phyloP scores from a whole-genome alignment of 2,797 vertebrate genomes.

The Harpagifer antarcticus region DNA sequence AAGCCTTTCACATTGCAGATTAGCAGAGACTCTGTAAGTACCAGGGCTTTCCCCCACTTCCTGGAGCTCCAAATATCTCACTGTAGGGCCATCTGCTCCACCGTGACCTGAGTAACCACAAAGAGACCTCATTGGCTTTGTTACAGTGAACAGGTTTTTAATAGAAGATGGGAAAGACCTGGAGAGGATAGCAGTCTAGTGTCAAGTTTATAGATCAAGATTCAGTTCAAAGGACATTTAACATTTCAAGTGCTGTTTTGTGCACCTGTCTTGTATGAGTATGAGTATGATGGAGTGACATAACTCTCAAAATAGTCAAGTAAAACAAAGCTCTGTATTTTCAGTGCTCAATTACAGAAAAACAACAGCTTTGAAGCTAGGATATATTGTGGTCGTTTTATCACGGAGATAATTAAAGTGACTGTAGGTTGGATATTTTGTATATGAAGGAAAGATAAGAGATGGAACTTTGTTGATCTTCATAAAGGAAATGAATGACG shows the following conservation, averaged over 20 bases:
- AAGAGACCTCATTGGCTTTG: conserved; percentile 4
- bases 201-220: conserved; percentile 6
- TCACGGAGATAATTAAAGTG: background rate
- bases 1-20: conserved; percentile 78
- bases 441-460: conserved; percentile 3
- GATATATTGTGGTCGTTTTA: background rate
- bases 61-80: conserved; percentile 44
- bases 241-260: background rate
- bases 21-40: conserved; percentile 75
- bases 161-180: background rate
- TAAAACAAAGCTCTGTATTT: too few relatives aligned
- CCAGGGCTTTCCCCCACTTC: conserved; percentile 68
- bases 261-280: background rate
- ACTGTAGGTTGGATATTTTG: background rate
- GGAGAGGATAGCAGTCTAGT: background rate
- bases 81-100: conserved; percentile 59
- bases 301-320: background rate
- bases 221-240: background rate
- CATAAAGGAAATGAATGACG: background rate
- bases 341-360: too few relatives aligned
- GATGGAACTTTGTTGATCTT: too few relatives aligned
- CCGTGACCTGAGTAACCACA: conserved; percentile 41
- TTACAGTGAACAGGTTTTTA: background rate
- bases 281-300: background rate
- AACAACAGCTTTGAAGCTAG: background rate